A percentile compares a stretch with the other conserved stretches of the same genome.
phyloP scores from a whole-genome alignment of 1,140 invertebrate genomes.

The Saxidomus purpurata region DNA sequence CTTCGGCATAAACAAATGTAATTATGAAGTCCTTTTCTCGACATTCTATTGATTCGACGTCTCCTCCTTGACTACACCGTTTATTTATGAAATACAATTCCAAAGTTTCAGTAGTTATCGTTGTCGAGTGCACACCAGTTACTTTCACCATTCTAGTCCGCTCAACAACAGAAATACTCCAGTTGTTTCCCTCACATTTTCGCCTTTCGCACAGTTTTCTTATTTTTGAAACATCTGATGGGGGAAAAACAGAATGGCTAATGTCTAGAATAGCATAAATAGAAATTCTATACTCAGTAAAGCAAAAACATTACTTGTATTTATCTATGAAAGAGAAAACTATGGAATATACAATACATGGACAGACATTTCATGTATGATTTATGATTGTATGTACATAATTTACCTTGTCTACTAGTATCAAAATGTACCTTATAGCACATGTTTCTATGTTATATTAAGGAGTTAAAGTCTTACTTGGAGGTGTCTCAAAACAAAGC shows the following conservation, averaged over 20 bases:
- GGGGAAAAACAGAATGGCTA: too few species aligned
- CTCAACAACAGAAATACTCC: constrained; percentile 2
- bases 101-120: not conserved
- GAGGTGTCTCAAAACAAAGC: not conserved
- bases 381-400: too few species aligned
- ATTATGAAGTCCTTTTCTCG: not conserved
- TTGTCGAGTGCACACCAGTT: not conserved
- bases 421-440: too few species aligned
- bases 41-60: not conserved
- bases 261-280: too few species aligned
- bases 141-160: not conserved
- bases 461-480: too few species aligned
- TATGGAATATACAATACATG: too few species aligned
- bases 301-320: too few species aligned
- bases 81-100: constrained; percentile 38
- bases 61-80: constrained; percentile 22
- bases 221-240: not conserved
- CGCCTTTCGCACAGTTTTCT: not conserved
- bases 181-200: not conserved
- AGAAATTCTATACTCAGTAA: too few species aligned
- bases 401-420: too few species aligned
- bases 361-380: too few species aligned
- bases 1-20: not conserved
- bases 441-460: too few species aligned
- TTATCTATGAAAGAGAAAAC: too few species aligned